Evolutionary conservation across 2,797 vertebrate species (phyloP).

Genomic region (Pangasius sanitwongsei): DNA sequence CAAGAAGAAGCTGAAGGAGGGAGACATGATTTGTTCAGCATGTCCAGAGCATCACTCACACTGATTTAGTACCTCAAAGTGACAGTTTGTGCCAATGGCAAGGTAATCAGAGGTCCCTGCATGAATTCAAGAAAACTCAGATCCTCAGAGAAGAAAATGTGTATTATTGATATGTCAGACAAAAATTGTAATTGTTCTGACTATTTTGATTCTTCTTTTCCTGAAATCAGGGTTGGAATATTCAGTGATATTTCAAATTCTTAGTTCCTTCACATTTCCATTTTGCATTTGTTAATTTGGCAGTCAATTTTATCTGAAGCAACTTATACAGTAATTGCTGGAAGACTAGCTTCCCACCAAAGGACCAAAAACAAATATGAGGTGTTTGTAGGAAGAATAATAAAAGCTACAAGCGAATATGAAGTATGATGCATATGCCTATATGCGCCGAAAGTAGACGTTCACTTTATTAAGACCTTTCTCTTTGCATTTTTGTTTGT

Average conservation of each 20-base stretch:
- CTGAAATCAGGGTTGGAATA: conserved; percentile 62
- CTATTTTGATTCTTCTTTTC: conserved; percentile 66
- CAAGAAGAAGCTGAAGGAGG: conserved; percentile 68
- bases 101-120: conserved; percentile 60
- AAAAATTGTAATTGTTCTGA: conserved; percentile 68
- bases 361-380: neutral
- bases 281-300: neutral
- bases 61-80: conserved; percentile 69
- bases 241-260: conserved; percentile 36
- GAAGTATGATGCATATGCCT: neutral
- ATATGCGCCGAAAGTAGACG: too few species aligned
- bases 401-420: neutral
- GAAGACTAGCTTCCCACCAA: neutral
- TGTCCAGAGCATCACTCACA: conserved; percentile 62
- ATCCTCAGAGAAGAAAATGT: conserved; percentile 71
- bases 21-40: conserved; percentile 72
- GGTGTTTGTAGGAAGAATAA: neutral
- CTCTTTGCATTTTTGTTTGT: neutral
- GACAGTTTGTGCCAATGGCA: conserved; percentile 62
- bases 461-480: neutral
- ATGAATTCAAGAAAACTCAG: conserved; percentile 63
- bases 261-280: neutral
- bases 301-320: neutral
- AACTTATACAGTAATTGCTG: neutral
- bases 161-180: conserved; percentile 72